These are phyloP conservation scores for Mormoops blainvillei DNA, from an alignment of 2,113 vertebrate species.

Conservation along the genomic window DNA sequence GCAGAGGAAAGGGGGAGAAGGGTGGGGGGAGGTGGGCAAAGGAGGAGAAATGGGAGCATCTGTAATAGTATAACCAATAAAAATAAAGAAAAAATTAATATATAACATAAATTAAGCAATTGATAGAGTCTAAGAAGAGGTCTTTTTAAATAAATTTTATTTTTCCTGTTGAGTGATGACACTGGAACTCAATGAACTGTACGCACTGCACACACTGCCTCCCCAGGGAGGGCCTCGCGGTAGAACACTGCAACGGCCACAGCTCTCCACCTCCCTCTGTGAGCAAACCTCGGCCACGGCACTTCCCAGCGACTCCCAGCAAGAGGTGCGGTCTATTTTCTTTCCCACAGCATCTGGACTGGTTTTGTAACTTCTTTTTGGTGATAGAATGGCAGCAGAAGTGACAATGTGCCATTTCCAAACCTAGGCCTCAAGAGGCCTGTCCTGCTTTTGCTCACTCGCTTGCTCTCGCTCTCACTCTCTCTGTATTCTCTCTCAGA, in stretches of 20 bases:
- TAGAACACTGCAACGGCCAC: background rate
- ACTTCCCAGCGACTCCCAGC: background rate
- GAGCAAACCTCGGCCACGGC: background rate
- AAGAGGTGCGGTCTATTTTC: background rate
- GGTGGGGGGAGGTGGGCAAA: no score
- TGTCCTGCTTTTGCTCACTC: background rate
- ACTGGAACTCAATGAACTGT: background rate
- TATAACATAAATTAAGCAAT: background rate
- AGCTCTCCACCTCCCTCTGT: background rate
- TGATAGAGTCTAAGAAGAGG: background rate
- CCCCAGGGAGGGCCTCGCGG: background rate
- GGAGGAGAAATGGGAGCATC: no score
- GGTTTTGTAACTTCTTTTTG: background rate
- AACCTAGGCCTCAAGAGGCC: background rate
- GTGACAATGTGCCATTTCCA: background rate
- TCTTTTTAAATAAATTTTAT: background rate
- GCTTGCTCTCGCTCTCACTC: background rate
- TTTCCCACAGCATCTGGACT: background rate
- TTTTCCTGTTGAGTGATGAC: background rate
- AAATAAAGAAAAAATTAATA: no score
- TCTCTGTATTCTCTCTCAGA: background rate
- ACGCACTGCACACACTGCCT: background rate
- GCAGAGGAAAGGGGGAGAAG: no score
- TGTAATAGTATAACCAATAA: no score
- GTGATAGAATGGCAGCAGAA: background rate